Evolutionary conservation across 2,113 vertebrate genomes (phyloP), one percentile per base, ranked within the genome.

Genomic region (Pseudopodoces humilis): DNA sequence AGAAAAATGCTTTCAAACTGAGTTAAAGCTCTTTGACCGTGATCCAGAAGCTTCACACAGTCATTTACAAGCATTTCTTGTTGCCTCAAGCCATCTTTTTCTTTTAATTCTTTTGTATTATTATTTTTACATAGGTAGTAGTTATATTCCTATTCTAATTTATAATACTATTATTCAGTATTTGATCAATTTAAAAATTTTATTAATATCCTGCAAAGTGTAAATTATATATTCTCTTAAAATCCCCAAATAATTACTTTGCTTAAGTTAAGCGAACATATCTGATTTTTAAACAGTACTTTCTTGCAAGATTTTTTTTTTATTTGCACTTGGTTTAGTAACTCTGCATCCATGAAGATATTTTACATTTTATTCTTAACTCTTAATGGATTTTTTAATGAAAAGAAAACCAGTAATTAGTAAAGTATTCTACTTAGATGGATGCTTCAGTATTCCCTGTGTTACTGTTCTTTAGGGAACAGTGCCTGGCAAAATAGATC

Each of bases 341-440:
- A 49, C 53, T 23, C 11, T 60, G 47, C 47, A 86, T 47, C 84
- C 37, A 79, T 35, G 63, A 67, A 71, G 39, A 10, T 83, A 81
- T n/a, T 79, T 91, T 71, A 56, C 7, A 43, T 79, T 85, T 83
- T 63, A 72, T 94, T 76, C 49, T 84, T 86, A 92, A 72, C 92
- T 76, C 49, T 84, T 86, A 92, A 86, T n/a, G 41, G 25, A 60
- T 78, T 82, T 95, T 93, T 72, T 56, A 59, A 64, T 83, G 20
- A 88, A 92, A 86, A 87, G 44, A 81, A 93, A 89, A 31, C 56
- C 31, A 70, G 92, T 76, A 94, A 95, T 96, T 89, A 76, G 71
- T 43, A 76, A 80, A 79, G 47, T 53, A 35, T 76, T 93, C 85
- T 75, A 47, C 55, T 81, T 90, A 67, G 35, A 89, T 71, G 31